Evolutionary conservation across 2,113 vertebrate genomes (phyloP), one percentile per base, ranked within the genome.

Genomic region (Deroptyus accipitrinus): DNA sequence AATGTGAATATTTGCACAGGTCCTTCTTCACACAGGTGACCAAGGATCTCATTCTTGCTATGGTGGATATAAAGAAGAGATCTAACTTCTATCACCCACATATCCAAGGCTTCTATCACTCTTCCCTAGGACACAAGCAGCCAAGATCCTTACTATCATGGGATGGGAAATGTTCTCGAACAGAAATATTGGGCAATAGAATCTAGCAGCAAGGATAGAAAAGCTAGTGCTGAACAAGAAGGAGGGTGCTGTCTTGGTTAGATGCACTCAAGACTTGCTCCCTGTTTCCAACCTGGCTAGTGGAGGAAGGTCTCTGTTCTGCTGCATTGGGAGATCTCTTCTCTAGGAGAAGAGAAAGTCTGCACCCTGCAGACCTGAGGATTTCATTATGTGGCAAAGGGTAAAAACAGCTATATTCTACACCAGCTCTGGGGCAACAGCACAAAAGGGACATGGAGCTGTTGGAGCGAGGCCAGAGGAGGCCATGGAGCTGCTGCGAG

Each of bases 401-500:
- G 3, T 2, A 46, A 73, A 85, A 90, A 87, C 62, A 15, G 1
- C 1, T 5, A 8, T 52, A 16, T 48, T 75, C 42, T 73, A n/a
- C 25, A 73, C 28, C 5, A 52, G 54, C 37, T 18, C 10, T 78
- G 9, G 14, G 4, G 44, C 9, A 11, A 3, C 44, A 86, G 9
- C 31, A 62, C 17, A 33, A 52, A 46, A 61, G 31, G 5, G 27
- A 1, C 0, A 0, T 63, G 75, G n/a, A 70, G 5, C 28, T 54
- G 66, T 15, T 54, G n/a, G 30, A 79, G 23, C 0, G 4, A 63
- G 14, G 39, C 22, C 66, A 72, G 23, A 54, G 23, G 14, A 63
- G 18, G 5, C 10, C 39, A 54, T 2, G 0, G 48, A 79, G 11
- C 1, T 46, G n/a, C 39, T 63, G 1, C 8, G 6, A 46, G 46